A percentile compares a stretch with the other conserved stretches of the same genome.
Evolutionary conservation across 2,888 invertebrate genomes (phyloP).

Genomic region (Vannuccia rotundouncinata): DNA sequence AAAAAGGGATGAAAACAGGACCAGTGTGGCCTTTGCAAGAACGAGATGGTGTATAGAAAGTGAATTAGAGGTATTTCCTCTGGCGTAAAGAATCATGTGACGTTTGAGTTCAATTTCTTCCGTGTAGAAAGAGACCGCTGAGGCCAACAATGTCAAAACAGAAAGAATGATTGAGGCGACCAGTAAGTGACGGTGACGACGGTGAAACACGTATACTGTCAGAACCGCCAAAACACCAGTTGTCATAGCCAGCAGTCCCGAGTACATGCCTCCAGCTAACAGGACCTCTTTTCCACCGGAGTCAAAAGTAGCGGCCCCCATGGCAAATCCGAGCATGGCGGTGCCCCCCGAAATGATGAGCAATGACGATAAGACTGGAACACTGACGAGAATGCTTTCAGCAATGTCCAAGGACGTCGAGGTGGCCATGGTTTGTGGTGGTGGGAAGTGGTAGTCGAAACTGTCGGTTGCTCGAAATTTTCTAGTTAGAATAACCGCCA

Average conservation of each 20-base stretch:
- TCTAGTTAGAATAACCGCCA: neutral
- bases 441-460: conserved; percentile 25
- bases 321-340: conserved; percentile 6
- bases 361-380: neutral
- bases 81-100: neutral
- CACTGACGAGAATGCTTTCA: neutral
- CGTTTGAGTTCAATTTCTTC: conserved; percentile 2
- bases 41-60: neutral
- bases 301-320: neutral
- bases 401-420: neutral
- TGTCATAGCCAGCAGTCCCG: neutral
- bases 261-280: neutral
- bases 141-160: neutral
- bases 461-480: neutral
- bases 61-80: neutral
- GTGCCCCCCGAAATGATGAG: conserved; percentile 1
- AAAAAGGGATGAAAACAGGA: conserved; percentile 10
- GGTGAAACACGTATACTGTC: neutral
- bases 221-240: neutral
- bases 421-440: neutral
- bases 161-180: neutral
- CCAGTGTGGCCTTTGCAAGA: conserved; percentile 20
- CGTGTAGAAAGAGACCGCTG: neutral
- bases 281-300: neutral
- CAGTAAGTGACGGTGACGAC: neutral